Percentiles rank a stretch among this genome's conserved stretches.
These are phyloP conservation scores for Andrena hattorfiana DNA, from an alignment of 2,888 invertebrate genomes.

Conservation along the genomic window DNA sequence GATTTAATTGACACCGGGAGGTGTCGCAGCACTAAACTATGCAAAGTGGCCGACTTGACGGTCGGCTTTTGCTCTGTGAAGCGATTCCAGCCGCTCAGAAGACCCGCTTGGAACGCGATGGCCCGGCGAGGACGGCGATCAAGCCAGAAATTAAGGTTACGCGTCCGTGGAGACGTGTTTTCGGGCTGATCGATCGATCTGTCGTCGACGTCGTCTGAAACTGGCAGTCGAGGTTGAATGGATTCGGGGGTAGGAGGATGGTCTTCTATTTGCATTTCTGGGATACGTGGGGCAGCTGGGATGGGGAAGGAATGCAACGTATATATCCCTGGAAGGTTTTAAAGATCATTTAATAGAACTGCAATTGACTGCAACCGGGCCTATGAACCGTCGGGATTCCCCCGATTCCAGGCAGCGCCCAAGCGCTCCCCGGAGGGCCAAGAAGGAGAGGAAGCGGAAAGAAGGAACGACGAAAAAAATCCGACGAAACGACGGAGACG, in stretches of 20 bases:
- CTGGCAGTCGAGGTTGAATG: slow-evolving; percentile 1
- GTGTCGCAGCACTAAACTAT: slow-evolving; percentile 83
- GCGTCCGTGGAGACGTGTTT: slow-evolving; percentile 32
- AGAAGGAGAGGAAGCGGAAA: not conserved
- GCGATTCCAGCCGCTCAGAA: slow-evolving; percentile 16
- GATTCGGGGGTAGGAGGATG: not conserved
- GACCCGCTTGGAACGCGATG: slow-evolving; percentile 32
- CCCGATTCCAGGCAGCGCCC: slow-evolving; percentile 1
- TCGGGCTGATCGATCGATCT: slow-evolving; percentile 65
- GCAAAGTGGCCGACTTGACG: slow-evolving; percentile 76
- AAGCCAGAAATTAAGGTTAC: slow-evolving; percentile 62
- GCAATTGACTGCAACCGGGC: not conserved
- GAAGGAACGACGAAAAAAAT: slow-evolving; percentile 35
- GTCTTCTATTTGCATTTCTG: not conserved
- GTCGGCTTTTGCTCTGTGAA: slow-evolving; percentile 63
- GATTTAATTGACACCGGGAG: slow-evolving; percentile 83
- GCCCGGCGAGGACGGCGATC: slow-evolving; percentile 51
- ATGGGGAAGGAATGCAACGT: not conserved
- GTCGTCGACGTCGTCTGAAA: slow-evolving; percentile 26
- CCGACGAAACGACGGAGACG: slow-evolving; percentile 27
- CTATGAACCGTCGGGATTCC: not conserved
- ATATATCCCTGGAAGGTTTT: not conserved
- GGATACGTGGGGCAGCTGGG: not conserved
- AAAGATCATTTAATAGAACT: not conserved
- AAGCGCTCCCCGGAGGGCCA: not conserved